phyloP scores from a whole-genome alignment of 2,888 invertebrate genomes.

The Zhengitettix transpicula region DNA sequence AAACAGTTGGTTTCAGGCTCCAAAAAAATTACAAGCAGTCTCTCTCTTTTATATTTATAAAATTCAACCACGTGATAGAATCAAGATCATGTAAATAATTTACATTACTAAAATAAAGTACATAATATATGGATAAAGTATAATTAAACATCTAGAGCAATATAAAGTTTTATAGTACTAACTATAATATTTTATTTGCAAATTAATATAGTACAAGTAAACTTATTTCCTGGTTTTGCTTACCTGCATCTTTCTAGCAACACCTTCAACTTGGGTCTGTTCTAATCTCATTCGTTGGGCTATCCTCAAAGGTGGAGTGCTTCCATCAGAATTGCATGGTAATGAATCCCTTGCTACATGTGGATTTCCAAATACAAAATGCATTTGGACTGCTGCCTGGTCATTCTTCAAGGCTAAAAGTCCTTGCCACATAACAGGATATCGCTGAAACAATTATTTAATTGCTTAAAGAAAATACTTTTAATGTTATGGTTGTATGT shows the following conservation, averaged over 20 bases:
- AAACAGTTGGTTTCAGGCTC: too few relatives aligned
- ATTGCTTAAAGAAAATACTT: too few relatives aligned
- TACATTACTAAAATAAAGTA: too few relatives aligned
- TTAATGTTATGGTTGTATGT: too few relatives aligned
- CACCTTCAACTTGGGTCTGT: slow-evolving; percentile 87
- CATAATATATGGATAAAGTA: too few relatives aligned
- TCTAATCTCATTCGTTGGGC: slow-evolving; percentile 96
- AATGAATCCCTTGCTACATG: slow-evolving; percentile 76
- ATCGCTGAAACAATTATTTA: slow-evolving; percentile 40
- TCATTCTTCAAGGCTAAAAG: slow-evolving; percentile 89
- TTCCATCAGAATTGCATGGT: slow-evolving; percentile 68
- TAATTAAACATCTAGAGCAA: not conserved
- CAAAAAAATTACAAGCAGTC: too few relatives aligned
- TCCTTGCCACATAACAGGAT: slow-evolving; percentile 97
- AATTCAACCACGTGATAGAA: too few relatives aligned
- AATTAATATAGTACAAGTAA: too few relatives aligned
- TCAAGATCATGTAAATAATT: too few relatives aligned
- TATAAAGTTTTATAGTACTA: not conserved
- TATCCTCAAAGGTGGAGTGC: slow-evolving; percentile 74
- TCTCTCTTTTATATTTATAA: too few relatives aligned
- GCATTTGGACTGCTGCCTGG: slow-evolving; percentile 96
- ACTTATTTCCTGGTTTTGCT: slow-evolving; percentile 14
- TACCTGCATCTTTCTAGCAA: slow-evolving; percentile 91
- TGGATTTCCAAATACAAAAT: slow-evolving; percentile 89
- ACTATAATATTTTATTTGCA: too few relatives aligned